These are phyloP conservation scores for Lasioglossum zephyrum DNA, from an alignment of 2,888 invertebrate species.

Conservation along the genomic window DNA sequence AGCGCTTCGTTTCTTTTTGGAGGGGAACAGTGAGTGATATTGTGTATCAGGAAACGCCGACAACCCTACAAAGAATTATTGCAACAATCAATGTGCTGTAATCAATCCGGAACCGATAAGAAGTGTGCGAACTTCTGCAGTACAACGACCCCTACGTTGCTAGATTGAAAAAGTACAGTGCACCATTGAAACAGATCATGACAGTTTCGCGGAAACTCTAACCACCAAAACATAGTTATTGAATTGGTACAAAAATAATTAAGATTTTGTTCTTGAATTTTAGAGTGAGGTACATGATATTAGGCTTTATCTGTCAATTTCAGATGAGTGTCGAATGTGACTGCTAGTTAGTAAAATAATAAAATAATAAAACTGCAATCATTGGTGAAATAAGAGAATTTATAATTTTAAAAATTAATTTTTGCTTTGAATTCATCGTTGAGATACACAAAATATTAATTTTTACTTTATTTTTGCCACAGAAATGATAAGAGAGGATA, in stretches of 20 bases:
- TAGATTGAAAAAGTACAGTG: background rate
- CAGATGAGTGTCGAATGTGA: no score
- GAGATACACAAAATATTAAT: no score
- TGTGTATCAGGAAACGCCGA: slow-evolving; percentile 1
- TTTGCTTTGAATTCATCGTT: no score
- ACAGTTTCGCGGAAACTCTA: background rate
- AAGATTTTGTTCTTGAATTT: no score
- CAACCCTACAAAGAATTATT: slow-evolving; percentile 7
- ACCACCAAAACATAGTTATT: background rate
- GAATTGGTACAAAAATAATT: background rate
- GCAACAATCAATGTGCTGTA: slow-evolving; percentile 3
- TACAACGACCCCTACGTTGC: background rate
- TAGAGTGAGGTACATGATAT: no score
- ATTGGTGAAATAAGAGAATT: no score
- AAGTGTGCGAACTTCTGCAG: slow-evolving; percentile 6
- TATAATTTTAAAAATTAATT: no score
- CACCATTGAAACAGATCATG: background rate
- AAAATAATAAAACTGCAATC: no score
- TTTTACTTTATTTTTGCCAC: no score
- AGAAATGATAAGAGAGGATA: no score
- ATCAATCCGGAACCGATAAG: slow-evolving; percentile 8
- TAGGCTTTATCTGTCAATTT: no score
- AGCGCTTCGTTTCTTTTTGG: background rate
- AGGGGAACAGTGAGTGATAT: background rate
- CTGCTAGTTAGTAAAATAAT: no score